Conservation (phyloP, 2,888 invertebrate genomes). For the Drosophila kanekoi region DNA sequence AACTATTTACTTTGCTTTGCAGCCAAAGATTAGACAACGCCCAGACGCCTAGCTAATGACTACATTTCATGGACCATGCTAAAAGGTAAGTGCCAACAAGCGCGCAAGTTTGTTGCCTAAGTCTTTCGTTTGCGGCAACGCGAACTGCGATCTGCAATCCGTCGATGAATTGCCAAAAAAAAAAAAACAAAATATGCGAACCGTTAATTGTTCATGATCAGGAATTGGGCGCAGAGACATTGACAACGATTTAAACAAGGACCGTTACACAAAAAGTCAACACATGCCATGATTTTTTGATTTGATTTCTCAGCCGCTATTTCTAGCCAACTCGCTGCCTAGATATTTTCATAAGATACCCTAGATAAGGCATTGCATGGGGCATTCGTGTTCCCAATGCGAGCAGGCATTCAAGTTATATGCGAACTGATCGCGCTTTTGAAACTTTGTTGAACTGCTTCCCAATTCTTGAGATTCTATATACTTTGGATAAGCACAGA, state of each 20-base stretch:
- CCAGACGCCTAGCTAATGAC: constrained; percentile 21
- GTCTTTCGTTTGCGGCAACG: constrained; percentile 42
- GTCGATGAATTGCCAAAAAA: constrained; percentile 37
- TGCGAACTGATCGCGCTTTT: too few relatives aligned
- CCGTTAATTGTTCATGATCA: constrained; percentile 49
- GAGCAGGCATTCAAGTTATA: too few relatives aligned
- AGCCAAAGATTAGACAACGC: constrained; percentile 65
- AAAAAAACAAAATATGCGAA: constrained; percentile 25
- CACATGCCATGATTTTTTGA: constrained; percentile 25
- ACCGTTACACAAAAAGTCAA: constrained; percentile 74
- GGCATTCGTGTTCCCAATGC: too few relatives aligned
- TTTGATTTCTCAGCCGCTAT: constrained; percentile 13
- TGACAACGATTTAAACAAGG: constrained; percentile 60
- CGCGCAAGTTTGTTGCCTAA: constrained; percentile 52
- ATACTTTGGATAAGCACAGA: too few relatives aligned
- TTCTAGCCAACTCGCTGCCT: constrained; percentile 1
- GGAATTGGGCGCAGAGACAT: constrained; percentile 44
- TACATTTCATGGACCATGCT: constrained; percentile 37
- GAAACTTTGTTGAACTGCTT: too few relatives aligned
- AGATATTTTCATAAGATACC: too few relatives aligned
- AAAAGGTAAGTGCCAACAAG: constrained; percentile 59
- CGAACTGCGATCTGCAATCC: constrained; percentile 10
- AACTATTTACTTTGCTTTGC: constrained; percentile 33
- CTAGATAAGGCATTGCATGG: too few relatives aligned
- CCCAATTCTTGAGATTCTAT: too few relatives aligned